Evolutionary conservation across 2,888 invertebrate genomes (phyloP), one percentile per base, ranked within the genome.

Genomic region (Dolichopus griseipennis): DNA sequence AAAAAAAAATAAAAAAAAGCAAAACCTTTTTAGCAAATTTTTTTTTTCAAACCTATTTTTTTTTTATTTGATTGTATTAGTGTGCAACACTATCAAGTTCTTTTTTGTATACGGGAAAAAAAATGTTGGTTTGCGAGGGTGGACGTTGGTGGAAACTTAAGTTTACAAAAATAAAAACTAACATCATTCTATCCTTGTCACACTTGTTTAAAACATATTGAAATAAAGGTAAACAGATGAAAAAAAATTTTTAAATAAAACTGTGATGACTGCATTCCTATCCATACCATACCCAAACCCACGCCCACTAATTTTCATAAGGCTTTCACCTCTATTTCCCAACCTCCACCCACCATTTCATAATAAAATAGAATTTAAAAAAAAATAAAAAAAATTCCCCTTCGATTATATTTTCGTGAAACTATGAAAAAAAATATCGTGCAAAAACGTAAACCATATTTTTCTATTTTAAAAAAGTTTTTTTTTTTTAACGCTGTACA

Each of bases 401-500:
- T 52, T 52, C 52, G n/a, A 52, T 37, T 37, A 37, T 37, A 37
- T 52, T 18, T 18, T 52, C 18, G n/a, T 52, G n/a, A 15, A 52
- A 52, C 52, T 12, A 18, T 52, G 15, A 52, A 52, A 52, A 52
- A 52, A 52, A 52, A 18, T 18, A 52, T 3, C 18, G 8, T 52
- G 18, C 15, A 52, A 52, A 41, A 52, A 52, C 52, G 52, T 52
- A 52, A 52, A 52, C 52, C 52, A 52, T 52, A 52, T 52, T 52
- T 18, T 52, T 52, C 15, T 52, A 18, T n/a, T 52, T 52, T 15
- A 4, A 4, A 27, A 27, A 2, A n/a, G n/a, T n/a, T 2, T 27
- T 27, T 27, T 27, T 52, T 52, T 18, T 52, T 37, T 12, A 37
- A 1, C 37, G 37, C n/a, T 52, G 18, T 18, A 52, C 37, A 37